Percentiles rank a stretch among this genome's conserved stretches.
These are phyloP conservation scores for Pantelozetes paolii DNA, from an alignment of 2,888 invertebrate species.

Conservation along the genomic window DNA sequence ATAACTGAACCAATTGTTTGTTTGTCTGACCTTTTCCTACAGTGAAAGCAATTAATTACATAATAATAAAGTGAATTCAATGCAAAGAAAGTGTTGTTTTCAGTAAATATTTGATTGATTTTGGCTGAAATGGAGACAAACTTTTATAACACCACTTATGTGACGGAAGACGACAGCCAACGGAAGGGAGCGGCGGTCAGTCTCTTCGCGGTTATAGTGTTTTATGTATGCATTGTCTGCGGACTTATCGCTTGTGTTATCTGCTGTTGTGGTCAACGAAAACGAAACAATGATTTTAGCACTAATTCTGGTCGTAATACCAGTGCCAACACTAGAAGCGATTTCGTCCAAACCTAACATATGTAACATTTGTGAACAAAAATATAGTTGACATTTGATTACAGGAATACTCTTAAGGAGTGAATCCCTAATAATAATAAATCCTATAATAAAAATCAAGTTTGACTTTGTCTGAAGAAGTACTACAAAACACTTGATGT, in stretches of 20 bases:
- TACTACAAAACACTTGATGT: no score
- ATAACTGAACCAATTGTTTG: no score
- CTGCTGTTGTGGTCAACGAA: conserved; percentile 8
- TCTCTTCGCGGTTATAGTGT: conserved; percentile 10
- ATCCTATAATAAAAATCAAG: no score
- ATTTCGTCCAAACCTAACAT: not conserved
- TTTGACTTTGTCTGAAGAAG: no score
- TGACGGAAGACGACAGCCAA: not conserved
- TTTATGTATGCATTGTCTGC: conserved; percentile 13
- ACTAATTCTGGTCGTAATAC: not conserved
- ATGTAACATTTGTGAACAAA: no score
- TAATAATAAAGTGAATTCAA: not conserved
- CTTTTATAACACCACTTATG: not conserved
- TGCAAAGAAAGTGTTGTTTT: not conserved
- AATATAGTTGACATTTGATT: no score
- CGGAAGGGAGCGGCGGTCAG: not conserved
- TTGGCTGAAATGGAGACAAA: not conserved
- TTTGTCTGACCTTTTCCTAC: no score
- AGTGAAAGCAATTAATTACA: not conserved
- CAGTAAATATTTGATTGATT: no score
- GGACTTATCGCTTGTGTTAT: conserved; percentile 7
- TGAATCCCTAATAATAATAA: no score
- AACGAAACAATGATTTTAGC: not conserved
- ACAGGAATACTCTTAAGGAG: no score
- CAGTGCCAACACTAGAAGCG: not conserved